Evolutionary conservation across 2,888 invertebrate species (phyloP).

Genomic region (Cheiracanthium punctorium): DNA sequence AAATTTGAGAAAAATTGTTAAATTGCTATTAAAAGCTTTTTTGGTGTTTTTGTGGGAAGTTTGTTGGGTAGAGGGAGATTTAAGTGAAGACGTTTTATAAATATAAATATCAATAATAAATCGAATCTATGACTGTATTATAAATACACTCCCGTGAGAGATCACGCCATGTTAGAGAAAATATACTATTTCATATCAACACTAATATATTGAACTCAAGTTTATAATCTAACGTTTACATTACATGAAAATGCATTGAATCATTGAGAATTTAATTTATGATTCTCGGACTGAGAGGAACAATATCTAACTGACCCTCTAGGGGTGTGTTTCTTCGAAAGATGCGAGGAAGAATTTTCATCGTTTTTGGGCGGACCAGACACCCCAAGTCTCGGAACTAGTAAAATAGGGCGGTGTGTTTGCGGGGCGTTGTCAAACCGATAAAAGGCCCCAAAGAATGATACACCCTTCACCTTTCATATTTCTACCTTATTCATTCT

Average conservation of each 20-base stretch:
- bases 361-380: constrained; percentile 45
- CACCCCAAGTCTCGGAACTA: constrained; percentile 15
- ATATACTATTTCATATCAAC: too few relatives aligned
- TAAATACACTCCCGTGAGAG: too few relatives aligned
- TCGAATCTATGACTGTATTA: too few relatives aligned
- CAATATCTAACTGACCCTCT: not conserved
- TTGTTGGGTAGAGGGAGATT: too few relatives aligned
- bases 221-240: too few relatives aligned
- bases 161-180: too few relatives aligned
- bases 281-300: not conserved
- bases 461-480: constrained; percentile 46
- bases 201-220: too few relatives aligned
- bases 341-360: constrained; percentile 29
- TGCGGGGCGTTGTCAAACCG: constrained; percentile 53
- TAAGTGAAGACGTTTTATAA: too few relatives aligned
- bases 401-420: constrained; percentile 42
- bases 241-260: not conserved
- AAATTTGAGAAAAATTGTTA: too few relatives aligned
- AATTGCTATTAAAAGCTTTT: too few relatives aligned
- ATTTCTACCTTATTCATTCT: constrained; percentile 33
- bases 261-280: not conserved
- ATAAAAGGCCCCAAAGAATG: constrained; percentile 42
- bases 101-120: too few relatives aligned
- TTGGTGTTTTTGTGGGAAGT: too few relatives aligned
- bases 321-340: constrained; percentile 7